phyloP scores from a whole-genome alignment of 2,113 vertebrate species.

The Thinocorus orbignyianus region DNA sequence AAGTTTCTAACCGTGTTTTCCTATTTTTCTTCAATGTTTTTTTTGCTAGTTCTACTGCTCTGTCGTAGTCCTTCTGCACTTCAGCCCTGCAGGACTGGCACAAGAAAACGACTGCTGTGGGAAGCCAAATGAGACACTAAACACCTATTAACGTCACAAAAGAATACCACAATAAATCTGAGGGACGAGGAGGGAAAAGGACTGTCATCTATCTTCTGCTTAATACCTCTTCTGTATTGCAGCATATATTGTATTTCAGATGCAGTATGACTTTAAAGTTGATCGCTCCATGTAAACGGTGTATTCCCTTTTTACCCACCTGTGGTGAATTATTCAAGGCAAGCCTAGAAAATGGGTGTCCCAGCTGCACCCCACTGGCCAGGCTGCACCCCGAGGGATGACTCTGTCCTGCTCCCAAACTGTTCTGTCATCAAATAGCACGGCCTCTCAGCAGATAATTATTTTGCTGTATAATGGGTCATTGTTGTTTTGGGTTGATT shows the following conservation, averaged over 20 bases:
- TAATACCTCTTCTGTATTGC: not conserved
- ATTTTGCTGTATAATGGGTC: not conserved
- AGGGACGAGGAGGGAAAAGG: not conserved
- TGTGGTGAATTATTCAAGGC: not conserved
- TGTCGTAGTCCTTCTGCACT: not conserved
- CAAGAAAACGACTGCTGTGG: not conserved
- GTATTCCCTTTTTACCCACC: not conserved
- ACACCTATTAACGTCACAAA: not conserved
- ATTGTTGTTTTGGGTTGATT: too few species aligned
- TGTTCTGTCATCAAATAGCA: not conserved
- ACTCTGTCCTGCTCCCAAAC: not conserved
- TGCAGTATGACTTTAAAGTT: not conserved
- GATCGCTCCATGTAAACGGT: not conserved
- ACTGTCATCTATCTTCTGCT: not conserved
- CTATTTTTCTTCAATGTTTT: not conserved
- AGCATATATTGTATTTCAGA: not conserved
- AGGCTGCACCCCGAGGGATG: accelerated
- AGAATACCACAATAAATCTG: not conserved
- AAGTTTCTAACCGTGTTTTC: not conserved
- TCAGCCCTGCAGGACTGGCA: not conserved
- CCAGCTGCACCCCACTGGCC: not conserved
- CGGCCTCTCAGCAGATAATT: not conserved
- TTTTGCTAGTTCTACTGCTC: not conserved
- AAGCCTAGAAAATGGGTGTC: not conserved
- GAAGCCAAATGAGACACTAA: not conserved